These are phyloP conservation scores for Bombus sylvicola DNA, from an alignment of 1,140 invertebrate species.

Conservation along the genomic window DNA sequence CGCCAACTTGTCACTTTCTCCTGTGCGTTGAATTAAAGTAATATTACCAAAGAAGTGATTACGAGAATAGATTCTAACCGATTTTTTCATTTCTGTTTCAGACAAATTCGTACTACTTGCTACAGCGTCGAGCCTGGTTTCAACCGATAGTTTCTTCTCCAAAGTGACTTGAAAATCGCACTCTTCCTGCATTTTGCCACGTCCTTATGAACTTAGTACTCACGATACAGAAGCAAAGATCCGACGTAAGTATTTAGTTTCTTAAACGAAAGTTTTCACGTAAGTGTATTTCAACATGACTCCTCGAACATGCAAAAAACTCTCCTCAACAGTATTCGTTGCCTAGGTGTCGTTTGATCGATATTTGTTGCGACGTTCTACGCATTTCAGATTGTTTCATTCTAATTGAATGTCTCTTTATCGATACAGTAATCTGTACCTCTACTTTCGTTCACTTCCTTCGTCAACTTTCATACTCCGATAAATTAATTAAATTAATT, in stretches of 20 bases:
- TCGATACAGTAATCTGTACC: neutral
- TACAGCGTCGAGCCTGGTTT: neutral
- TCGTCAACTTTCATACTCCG: too few species aligned
- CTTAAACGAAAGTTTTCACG: conserved; percentile 3
- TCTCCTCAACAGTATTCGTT: neutral
- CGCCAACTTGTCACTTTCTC: neutral
- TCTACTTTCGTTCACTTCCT: neutral
- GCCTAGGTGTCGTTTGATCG: conserved; percentile 36
- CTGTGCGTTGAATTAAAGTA: too few species aligned
- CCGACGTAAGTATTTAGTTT: neutral
- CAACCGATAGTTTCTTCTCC: conserved; percentile 7
- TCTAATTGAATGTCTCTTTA: neutral
- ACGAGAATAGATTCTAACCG: conserved; percentile 5
- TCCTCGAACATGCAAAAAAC: neutral
- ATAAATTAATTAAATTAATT: neutral
- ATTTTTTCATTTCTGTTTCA: conserved; percentile 13
- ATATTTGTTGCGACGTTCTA: neutral
- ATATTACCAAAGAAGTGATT: neutral
- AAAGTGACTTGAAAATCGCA: neutral
- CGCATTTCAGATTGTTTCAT: neutral
- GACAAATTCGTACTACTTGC: neutral
- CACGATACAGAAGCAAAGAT: neutral
- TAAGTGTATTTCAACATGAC: neutral
- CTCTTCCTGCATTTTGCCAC: conserved; percentile 7
- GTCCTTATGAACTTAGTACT: too few species aligned